phyloP scores from a whole-genome alignment of 2,888 invertebrate genomes.

The Xanthia icteritia region DNA sequence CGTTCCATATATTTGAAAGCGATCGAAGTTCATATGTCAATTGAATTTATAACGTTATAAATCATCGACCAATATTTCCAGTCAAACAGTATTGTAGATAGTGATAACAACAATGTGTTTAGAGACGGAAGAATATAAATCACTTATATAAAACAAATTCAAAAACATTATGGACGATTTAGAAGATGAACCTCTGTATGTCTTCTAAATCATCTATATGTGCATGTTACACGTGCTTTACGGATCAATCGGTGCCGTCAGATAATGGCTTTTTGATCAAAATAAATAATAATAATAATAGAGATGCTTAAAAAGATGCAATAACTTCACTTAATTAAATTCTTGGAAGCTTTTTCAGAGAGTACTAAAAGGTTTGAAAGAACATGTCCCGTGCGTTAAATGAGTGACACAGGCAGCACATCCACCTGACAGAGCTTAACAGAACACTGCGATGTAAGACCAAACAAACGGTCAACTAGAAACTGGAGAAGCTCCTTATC shows the following conservation, averaged over 20 bases:
- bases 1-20: slow-evolving; percentile 59
- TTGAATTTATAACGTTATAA: slow-evolving; percentile 58
- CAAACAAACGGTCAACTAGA: background rate
- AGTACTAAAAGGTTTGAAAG: background rate
- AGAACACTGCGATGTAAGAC: background rate
- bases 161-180: background rate
- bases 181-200: too few species aligned
- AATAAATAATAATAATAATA: too few species aligned
- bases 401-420: background rate
- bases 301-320: background rate
- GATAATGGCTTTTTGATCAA: background rate
- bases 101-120: slow-evolving; percentile 44
- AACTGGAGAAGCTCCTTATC: background rate
- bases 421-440: background rate
- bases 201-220: too few species aligned
- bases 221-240: too few species aligned
- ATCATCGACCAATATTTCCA: slow-evolving; percentile 54
- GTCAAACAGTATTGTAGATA: slow-evolving; percentile 31
- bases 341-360: background rate
- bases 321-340: background rate
- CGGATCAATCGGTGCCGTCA: background rate
- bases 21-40: slow-evolving; percentile 56
- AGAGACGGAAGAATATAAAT: background rate
- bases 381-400: background rate
- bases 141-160: background rate